A percentile compares a stretch with the other conserved stretches of the same genome.
Evolutionary conservation across 2,797 vertebrate species (phyloP).

Genomic region (Hemitrygon akajei): DNA sequence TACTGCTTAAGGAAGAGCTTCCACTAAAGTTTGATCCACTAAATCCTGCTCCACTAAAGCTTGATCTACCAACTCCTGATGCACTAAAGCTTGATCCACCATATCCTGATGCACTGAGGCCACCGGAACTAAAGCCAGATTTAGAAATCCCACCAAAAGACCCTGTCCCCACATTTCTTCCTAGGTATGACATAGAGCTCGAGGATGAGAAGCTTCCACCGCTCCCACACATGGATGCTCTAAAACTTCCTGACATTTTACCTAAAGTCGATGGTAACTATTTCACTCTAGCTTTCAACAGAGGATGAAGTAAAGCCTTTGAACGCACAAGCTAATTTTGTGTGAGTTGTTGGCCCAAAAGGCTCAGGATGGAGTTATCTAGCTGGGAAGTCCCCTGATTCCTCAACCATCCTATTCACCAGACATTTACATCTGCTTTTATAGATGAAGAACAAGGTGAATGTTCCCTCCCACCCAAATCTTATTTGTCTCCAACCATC

Average conservation of each 20-base stretch:
- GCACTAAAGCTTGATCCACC: too few species aligned
- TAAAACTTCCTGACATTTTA: background rate
- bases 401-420: background rate
- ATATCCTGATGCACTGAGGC: too few species aligned
- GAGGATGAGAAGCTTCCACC: too few species aligned
- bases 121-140: too few species aligned
- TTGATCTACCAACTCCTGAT: too few species aligned
- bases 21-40: background rate
- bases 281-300: background rate
- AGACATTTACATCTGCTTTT: background rate
- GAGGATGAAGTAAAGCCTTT: background rate
- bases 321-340: background rate
- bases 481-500: background rate
- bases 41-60: background rate
- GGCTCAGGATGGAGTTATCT: too few species aligned
- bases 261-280: background rate
- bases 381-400: background rate
- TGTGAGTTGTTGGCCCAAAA: background rate
- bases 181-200: too few species aligned
- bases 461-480: background rate
- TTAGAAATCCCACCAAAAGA: background rate
- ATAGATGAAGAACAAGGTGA: background rate
- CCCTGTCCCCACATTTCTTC: background rate
- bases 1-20: background rate
- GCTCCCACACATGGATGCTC: background rate